A percentile compares a stretch with the other conserved stretches of the same genome.
phyloP scores from a whole-genome alignment of 2,797 vertebrate genomes.

The Sebastolobus altivelis region DNA sequence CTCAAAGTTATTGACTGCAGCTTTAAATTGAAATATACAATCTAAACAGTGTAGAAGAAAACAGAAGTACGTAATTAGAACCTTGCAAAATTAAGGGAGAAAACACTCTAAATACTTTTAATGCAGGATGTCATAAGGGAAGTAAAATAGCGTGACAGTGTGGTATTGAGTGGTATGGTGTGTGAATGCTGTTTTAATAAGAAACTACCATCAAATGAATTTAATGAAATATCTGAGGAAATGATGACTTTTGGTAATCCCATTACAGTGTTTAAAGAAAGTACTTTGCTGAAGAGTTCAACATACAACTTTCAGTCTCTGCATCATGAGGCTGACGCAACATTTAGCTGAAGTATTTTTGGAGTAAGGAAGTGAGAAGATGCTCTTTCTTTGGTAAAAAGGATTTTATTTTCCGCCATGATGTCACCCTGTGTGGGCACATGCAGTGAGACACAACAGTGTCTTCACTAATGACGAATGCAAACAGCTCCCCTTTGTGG shows the following conservation, averaged over 20 bases:
- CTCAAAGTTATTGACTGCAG: no score
- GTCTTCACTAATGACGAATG: not conserved
- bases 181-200: not conserved
- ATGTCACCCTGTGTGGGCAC: not conserved
- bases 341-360: not conserved
- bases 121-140: not conserved
- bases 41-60: no score
- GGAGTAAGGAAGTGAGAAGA: not conserved
- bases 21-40: no score
- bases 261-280: not conserved
- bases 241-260: not conserved
- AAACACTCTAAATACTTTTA: not conserved
- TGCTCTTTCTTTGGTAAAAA: not conserved
- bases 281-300: not conserved
- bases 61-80: no score
- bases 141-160: not conserved
- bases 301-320: no score
- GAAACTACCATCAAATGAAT: not conserved
- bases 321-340: not conserved
- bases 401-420: not conserved
- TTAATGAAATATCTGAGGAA: no score
- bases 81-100: no score
- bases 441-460: not conserved
- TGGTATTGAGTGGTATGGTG: not conserved
- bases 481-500: not conserved